Evolutionary conservation across 1,140 invertebrate species (phyloP).

Genomic region (Euschistus heros): DNA sequence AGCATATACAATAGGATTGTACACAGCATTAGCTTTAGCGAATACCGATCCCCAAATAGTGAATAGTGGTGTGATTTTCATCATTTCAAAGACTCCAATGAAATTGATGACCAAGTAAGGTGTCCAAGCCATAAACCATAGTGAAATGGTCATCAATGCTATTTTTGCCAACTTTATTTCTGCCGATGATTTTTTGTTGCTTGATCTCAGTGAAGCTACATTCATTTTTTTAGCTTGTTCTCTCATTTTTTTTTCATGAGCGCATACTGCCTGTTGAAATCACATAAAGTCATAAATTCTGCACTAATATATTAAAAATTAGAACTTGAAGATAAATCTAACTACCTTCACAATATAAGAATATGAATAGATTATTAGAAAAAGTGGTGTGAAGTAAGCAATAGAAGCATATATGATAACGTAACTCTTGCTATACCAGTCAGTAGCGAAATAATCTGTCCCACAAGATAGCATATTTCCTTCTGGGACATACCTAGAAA

Average conservation of each 20-base stretch:
- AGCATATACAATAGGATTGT: conserved; percentile 73
- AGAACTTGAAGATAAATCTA: background rate
- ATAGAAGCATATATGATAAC: conserved; percentile 57
- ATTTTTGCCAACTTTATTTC: conserved; percentile 69
- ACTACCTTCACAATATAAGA: conserved; percentile 53
- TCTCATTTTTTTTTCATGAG: conserved; percentile 68
- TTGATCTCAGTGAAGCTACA: conserved; percentile 60
- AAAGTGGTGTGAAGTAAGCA: conserved; percentile 58
- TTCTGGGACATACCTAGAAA: conserved; percentile 64
- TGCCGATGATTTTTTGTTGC: conserved; percentile 47
- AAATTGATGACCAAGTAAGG: conserved; percentile 70
- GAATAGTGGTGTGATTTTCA: conserved; percentile 54
- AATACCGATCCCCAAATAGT: conserved; percentile 70
- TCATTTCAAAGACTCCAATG: conserved; percentile 55
- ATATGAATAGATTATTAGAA: conserved; percentile 64
- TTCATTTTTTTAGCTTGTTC: conserved; percentile 80
- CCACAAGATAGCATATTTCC: conserved; percentile 77
- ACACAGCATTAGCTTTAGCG: conserved; percentile 65
- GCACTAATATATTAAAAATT: too few relatives aligned
- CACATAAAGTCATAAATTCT: too few relatives aligned
- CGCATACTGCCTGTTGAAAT: conserved; percentile 49
- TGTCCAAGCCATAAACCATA: conserved; percentile 79
- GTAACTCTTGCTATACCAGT: conserved; percentile 53
- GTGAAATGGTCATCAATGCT: conserved; percentile 64
- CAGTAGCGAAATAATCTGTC: conserved; percentile 60